Conservation (phyloP, 2,113 vertebrate species). For the Ovibos moschatus region DNA sequence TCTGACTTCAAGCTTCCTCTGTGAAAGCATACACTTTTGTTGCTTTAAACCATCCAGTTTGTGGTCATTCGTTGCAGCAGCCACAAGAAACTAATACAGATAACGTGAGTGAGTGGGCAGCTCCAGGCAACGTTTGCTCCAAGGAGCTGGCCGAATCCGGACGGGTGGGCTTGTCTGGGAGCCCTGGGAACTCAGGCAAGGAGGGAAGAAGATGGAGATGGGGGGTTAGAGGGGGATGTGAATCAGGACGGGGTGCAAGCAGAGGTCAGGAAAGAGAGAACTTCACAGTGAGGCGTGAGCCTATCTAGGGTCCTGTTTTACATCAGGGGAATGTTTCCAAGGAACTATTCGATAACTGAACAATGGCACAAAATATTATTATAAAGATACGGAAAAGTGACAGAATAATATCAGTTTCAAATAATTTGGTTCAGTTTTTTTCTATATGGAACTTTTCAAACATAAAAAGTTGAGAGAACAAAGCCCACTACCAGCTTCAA, state of each 20-base stretch:
- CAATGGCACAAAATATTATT: neutral
- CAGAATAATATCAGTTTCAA: neutral
- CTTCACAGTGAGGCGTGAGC: accelerated
- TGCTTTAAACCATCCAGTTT: neutral
- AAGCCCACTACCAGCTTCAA: neutral
- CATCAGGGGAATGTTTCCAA: neutral
- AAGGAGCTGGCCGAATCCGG: neutral
- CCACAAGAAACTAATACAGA: neutral
- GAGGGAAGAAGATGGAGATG: neutral
- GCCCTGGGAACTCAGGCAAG: neutral
- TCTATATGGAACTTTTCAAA: neutral
- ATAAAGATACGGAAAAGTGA: accelerated
- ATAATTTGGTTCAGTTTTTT: neutral
- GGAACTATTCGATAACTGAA: neutral
- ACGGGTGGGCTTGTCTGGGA: neutral
- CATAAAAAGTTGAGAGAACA: neutral
- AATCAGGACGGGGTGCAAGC: neutral
- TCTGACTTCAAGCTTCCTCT: neutral
- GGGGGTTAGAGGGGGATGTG: neutral
- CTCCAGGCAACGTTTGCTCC: neutral
- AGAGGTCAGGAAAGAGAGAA: neutral
- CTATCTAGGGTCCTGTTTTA: neutral
- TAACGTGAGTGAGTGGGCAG: neutral
- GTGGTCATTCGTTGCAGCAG: neutral
- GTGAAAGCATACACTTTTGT: neutral